Conservation (phyloP, 2,797 vertebrate species). For the Centroberyx gerrardi region DNA sequence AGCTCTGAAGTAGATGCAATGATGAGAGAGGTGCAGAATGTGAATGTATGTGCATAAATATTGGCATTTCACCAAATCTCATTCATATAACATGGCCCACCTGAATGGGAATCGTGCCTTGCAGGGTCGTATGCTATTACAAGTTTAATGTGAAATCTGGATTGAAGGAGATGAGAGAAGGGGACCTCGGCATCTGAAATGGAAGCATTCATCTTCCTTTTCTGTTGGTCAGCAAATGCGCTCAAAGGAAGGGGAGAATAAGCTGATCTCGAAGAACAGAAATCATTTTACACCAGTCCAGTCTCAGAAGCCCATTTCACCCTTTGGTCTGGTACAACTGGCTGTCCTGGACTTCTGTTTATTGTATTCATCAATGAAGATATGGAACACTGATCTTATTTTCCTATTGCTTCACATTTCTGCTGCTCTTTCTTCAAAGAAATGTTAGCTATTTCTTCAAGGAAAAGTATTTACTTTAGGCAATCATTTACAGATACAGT, state of each 20-base stretch:
- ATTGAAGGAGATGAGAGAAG: conserved; percentile 80
- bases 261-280: conserved; percentile 77
- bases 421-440: background rate
- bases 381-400: conserved; percentile 30
- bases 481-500: conserved; percentile 43
- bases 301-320: conserved; percentile 64
- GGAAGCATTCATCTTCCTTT: conserved; percentile 88
- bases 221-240: conserved; percentile 86
- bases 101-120: conserved; percentile 85
- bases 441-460: background rate
- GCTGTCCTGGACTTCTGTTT: conserved; percentile 40
- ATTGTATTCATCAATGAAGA: conserved; percentile 64
- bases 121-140: conserved; percentile 87
- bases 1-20: conserved; percentile 64
- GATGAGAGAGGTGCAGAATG: conserved; percentile 75
- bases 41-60: conserved; percentile 90
- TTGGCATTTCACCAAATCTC: conserved; percentile 87
- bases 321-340: conserved; percentile 48
- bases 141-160: conserved; percentile 87
- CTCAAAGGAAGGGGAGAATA: conserved; percentile 72
- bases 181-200: conserved; percentile 76
- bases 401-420: conserved; percentile 31
- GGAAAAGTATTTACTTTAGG: conserved; percentile 47
- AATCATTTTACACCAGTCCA: conserved; percentile 67
- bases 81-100: conserved; percentile 87